Base-by-base conservation (phyloP, 2,888 invertebrate genomes). In the Homarus gammarus region DNA sequence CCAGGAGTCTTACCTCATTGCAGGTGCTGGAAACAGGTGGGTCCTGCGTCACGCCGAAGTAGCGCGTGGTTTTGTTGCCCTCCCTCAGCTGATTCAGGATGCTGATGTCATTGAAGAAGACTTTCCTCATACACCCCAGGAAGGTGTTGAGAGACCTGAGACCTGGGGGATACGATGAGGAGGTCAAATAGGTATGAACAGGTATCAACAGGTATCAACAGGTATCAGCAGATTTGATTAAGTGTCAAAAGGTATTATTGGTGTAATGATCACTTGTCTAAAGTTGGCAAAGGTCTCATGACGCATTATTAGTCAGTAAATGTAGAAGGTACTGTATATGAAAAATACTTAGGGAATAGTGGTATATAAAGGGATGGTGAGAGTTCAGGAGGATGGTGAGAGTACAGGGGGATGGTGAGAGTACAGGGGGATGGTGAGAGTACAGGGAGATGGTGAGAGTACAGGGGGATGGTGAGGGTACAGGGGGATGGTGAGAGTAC, bases 61-160 rank as follows among this genome's bases (percentile, higher is more conserved):
- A 89, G 3, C 79, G 68, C 2, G 89, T 84, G 22, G 84, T 72
- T 22, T 70, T 72, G 40, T 84, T 84, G 2, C 51, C 31, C 64
- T 49, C 44, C 18, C 73, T 40, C 91, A 98, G 94, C 93, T 98
- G 97, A 93, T 98, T 98, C 91, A 99, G 95, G 92, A 99, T 97
- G 0, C 98, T 97, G 49, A 98, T 96, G 93, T 98, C 98, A 94
- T 98, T 98, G 94, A 97, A 98, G 94, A 97, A 98, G 77, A 98
- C 97, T 93, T 98, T 98, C 93, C 98, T 97, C 61, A 99, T 94
- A 92, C 97, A 97, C 38, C 99, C 97, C 92, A 97, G 97, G 93
- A 97, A 98, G 94, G 97, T 97, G 94, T 97, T 97, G 93, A 96
- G 95, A 89, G 96, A 98, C 93, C 96, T 96, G 92, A 97, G 94